Conservation (phyloP, 2,113 vertebrate genomes). For the Istiophorus platypterus region DNA sequence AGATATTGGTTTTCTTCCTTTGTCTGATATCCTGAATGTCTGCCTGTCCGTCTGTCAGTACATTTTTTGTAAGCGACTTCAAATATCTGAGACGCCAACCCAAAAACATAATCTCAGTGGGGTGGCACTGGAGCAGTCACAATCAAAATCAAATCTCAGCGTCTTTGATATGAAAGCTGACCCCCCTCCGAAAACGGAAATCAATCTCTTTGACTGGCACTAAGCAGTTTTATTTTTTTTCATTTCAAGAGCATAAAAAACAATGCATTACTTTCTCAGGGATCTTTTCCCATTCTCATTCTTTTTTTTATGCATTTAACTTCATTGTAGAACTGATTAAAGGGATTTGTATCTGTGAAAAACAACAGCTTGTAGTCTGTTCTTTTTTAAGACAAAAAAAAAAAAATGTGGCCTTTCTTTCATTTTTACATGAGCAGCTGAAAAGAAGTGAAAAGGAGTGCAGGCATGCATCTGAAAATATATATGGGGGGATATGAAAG, state of each 20-base stretch:
- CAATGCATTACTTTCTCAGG: slow-evolving; percentile 59
- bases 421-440: slow-evolving; percentile 3
- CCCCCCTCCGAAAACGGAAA: slow-evolving; percentile 81
- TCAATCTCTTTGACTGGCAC: slow-evolving; percentile 86
- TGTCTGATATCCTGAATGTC: slow-evolving; percentile 28
- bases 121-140: slow-evolving; percentile 80
- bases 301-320: slow-evolving; percentile 51
- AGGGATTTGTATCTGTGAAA: slow-evolving; percentile 30
- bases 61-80: slow-evolving; percentile 72
- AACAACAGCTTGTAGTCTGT: background rate
- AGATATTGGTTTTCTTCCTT: slow-evolving; percentile 34
- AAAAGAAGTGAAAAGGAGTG: background rate
- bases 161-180: slow-evolving; percentile 83
- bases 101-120: slow-evolving; percentile 80
- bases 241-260: slow-evolving; percentile 65
- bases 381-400: slow-evolving; percentile 16
- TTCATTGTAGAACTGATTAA: slow-evolving; percentile 21
- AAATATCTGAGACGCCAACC: slow-evolving; percentile 75
- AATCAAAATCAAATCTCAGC: slow-evolving; percentile 83
- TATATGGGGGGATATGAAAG: slow-evolving; percentile 2
- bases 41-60: slow-evolving; percentile 51
- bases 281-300: slow-evolving; percentile 24
- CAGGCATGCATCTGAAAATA: slow-evolving; percentile 3
- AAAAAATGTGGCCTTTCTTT: slow-evolving; percentile 20
- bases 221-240: slow-evolving; percentile 52